Base-by-base conservation (phyloP, 53 echinoderm and acorn worm species). In the Arbacia lixula region DNA sequence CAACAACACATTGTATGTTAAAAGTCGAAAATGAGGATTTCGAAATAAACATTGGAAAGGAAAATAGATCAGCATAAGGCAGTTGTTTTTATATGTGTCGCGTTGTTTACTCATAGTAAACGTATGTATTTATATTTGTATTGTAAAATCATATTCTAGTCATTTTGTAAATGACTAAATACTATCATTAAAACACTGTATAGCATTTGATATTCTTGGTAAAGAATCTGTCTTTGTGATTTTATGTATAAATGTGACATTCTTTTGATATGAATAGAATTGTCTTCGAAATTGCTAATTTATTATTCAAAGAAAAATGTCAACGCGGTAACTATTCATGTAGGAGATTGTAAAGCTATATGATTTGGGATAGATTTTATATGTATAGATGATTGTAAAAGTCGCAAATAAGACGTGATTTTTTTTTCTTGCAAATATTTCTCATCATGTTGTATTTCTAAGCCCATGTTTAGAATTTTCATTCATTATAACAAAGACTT, bases 231-330 rank as follows among this genome's bases (percentile, higher is more conserved):
- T 74, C 29, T 32, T 10, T 50, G 53, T 19, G 74, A 74, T 74
- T 74, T 21, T 52, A 53, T 53, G 33, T 52, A 52, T 50, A 52
- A 53, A 74, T 30, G 31, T 53, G 32, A 34, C n/a, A n/a, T 74
- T 43, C 29, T 50, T 74, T 74, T 53, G 31, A 53, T 53, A 74
- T 74, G 53, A 53, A 53, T 52, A 74, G 53, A 74, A 53, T 51
- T 74, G 53, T 74, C 50, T 34, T 52, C 20, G 21, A 74, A 21
- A 74, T 17, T 53, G 74, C 53, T 74, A 74, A 74, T 74, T 74
- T 74, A 74, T 74, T 52, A 53, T 34, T 33, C 27, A 2, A 34
- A 35, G 51, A 21, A 53, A 74, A 32, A 43, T 52, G 49, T 39
- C 53, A 73, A 52, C n/a, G n/a, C n/a, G 71, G 30, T 49, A 49